Conservation (phyloP, 2,797 vertebrate genomes). For the Podarcis siculus region DNA sequence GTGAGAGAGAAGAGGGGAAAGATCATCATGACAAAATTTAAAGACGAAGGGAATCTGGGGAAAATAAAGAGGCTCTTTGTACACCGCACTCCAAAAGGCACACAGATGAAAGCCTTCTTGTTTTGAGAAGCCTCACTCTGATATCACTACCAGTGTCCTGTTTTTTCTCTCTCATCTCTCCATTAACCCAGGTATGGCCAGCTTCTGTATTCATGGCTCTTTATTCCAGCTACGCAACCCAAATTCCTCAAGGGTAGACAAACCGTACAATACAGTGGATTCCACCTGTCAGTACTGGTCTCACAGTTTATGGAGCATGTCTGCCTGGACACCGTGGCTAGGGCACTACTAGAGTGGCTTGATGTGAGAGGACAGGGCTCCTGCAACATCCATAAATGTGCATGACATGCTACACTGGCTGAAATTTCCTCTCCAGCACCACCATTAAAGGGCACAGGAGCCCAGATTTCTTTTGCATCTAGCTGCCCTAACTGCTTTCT, state of each 20-base stretch:
- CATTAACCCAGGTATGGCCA: no score
- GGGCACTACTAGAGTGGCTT: background rate
- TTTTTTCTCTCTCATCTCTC: background rate
- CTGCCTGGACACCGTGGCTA: background rate
- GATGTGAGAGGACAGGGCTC: no score
- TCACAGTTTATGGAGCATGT: background rate
- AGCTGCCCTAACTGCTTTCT: no score
- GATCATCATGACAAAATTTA: background rate
- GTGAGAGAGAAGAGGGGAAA: fast-evolving
- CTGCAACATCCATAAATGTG: no score
- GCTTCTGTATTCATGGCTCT: background rate
- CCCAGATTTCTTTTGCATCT: no score
- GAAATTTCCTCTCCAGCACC: no score
- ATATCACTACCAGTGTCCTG: background rate
- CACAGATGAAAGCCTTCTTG: background rate
- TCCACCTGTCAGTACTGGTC: background rate
- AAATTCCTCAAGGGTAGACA: no score
- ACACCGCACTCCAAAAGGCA: background rate
- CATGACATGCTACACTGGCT: no score
- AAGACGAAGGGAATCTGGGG: background rate
- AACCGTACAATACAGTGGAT: background rate
- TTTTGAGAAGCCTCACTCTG: background rate
- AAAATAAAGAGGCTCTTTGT: fast-evolving
- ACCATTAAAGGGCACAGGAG: no score
- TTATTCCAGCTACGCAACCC: background rate